These are phyloP conservation scores for Lacerta bilineata DNA, from an alignment of 2,797 vertebrate genomes.

Conservation along the genomic window DNA sequence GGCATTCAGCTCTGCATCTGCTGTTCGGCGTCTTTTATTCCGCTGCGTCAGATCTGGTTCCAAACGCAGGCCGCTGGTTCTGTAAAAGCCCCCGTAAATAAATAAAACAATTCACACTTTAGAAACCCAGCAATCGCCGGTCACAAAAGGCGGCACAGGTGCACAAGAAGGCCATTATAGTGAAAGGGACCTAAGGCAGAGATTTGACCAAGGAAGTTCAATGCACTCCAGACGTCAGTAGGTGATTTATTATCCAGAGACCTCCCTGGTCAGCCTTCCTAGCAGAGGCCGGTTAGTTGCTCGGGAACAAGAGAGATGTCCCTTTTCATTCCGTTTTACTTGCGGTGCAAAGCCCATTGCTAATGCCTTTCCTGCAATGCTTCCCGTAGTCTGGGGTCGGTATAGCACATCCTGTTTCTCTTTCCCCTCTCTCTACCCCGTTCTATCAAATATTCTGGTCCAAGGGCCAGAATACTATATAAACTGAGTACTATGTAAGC, in stretches of 20 bases:
- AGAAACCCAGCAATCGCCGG: neutral
- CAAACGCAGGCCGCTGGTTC: neutral
- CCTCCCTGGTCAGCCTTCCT: neutral
- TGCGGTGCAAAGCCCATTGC: neutral
- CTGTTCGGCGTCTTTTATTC: neutral
- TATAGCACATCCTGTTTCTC: too few species aligned
- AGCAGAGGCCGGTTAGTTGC: neutral
- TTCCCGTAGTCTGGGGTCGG: neutral
- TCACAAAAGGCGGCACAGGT: constrained; percentile 28
- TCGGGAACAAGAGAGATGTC: neutral
- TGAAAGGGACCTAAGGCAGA: neutral
- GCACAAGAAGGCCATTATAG: neutral
- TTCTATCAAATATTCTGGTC: neutral
- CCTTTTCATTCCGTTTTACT: neutral
- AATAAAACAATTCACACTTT: constrained; percentile 10
- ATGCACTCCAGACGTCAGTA: neutral
- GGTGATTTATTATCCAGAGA: neutral
- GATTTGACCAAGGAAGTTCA: constrained; percentile 5
- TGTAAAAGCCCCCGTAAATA: neutral
- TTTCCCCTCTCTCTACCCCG: neutral
- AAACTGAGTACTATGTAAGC: too few species aligned
- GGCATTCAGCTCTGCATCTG: constrained; percentile 21
- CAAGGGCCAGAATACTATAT: too few species aligned
- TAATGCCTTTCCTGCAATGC: neutral
- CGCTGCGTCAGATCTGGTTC: constrained; percentile 15